These are phyloP conservation scores for Luperina testacea DNA, from an alignment of 2,888 invertebrate species.

Conservation along the genomic window DNA sequence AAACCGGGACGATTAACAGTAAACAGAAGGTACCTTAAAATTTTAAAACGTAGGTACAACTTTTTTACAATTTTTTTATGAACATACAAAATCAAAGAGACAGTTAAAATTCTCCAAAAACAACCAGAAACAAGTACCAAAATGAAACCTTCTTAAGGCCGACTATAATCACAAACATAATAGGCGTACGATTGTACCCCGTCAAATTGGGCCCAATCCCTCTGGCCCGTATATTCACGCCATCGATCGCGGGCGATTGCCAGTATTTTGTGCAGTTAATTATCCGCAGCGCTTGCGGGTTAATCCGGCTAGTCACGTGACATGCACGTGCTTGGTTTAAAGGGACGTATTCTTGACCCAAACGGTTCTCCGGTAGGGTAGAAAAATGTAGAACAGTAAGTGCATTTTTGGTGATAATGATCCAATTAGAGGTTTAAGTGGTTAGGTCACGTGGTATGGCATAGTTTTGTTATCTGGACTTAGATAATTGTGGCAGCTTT, in stretches of 20 bases:
- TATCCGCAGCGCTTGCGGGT: slow-evolving; percentile 84
- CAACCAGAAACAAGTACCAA: background rate
- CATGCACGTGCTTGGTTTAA: slow-evolving; percentile 83
- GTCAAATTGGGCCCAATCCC: slow-evolving; percentile 71
- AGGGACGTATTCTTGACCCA: slow-evolving; percentile 76
- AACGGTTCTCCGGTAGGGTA: slow-evolving; percentile 60
- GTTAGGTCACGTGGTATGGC: slow-evolving; percentile 33
- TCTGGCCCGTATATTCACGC: slow-evolving; percentile 68
- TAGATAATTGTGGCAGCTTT: slow-evolving; percentile 18
- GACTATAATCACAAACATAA: slow-evolving; percentile 59
- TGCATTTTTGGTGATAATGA: slow-evolving; percentile 62
- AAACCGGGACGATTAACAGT: too few relatives aligned
- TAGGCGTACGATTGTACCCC: slow-evolving; percentile 62
- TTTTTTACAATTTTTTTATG: background rate
- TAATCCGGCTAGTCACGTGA: slow-evolving; percentile 89
- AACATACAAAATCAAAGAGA: background rate
- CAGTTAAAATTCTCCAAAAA: background rate
- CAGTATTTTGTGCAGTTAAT: slow-evolving; percentile 89
- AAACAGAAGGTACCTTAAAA: background rate
- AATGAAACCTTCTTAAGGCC: slow-evolving; percentile 40
- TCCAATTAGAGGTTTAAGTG: slow-evolving; percentile 63
- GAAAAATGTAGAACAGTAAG: slow-evolving; percentile 50
- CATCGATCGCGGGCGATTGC: slow-evolving; percentile 81
- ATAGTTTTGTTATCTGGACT: slow-evolving; percentile 49
- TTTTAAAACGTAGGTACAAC: background rate